Evolutionary conservation across 1,140 invertebrate species (phyloP).

Genomic region (Tigriopus japonicus): DNA sequence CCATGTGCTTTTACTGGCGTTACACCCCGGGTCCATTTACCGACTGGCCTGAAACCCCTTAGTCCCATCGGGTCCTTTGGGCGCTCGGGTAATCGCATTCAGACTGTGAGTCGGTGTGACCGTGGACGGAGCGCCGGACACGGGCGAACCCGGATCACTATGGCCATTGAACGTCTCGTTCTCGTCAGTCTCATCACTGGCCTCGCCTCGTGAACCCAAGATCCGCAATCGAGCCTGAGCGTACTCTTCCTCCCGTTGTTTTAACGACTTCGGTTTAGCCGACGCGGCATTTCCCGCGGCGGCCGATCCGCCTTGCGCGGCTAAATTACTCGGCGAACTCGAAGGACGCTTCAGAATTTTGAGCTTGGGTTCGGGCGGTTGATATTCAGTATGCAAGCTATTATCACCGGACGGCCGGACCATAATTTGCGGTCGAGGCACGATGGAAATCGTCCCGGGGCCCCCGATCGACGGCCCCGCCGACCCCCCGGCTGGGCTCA

Average conservation of each 20-base stretch:
- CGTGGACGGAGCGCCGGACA: too few relatives aligned
- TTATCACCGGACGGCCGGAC: too few relatives aligned
- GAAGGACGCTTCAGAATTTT: conserved; percentile 9
- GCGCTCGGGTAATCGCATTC: neutral
- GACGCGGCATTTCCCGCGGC: neutral
- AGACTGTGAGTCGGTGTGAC: neutral
- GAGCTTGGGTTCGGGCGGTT: neutral
- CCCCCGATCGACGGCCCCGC: too few relatives aligned
- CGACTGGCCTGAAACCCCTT: conserved; percentile 1
- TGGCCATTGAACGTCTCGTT: neutral
- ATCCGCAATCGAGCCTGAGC: conserved; percentile 24
- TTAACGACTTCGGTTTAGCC: conserved; percentile 21
- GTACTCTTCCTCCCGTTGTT: conserved; percentile 26
- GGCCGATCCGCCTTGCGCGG: neutral
- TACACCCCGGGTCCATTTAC: too few relatives aligned
- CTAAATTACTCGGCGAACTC: neutral
- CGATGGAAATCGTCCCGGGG: too few relatives aligned
- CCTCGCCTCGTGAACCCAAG: conserved; percentile 19
- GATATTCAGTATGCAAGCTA: too few relatives aligned
- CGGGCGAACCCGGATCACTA: too few relatives aligned
- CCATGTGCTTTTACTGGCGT: too few relatives aligned
- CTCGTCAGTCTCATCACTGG: neutral
- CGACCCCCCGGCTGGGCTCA: too few relatives aligned
- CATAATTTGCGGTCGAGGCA: too few relatives aligned
- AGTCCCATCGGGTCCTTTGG: conserved; percentile 6